Percentiles rank a stretch among this genome's conserved stretches.
Conservation (phyloP, 2,797 vertebrate species). For the Sphenodon punctatus region DNA sequence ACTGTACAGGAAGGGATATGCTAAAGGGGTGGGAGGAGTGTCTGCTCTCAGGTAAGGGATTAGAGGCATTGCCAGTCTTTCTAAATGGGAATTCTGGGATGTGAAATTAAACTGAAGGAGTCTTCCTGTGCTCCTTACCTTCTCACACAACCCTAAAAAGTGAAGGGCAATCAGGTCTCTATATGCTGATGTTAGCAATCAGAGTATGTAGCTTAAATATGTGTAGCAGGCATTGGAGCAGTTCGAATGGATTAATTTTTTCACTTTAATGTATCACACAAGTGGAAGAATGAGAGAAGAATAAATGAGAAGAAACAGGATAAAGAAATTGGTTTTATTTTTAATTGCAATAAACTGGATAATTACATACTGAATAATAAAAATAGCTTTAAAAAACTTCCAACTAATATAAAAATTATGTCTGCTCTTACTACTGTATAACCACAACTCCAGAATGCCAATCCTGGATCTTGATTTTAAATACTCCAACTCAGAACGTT, state of each 20-base stretch:
- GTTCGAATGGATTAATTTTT: not conserved
- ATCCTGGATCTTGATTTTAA: not conserved
- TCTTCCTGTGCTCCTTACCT: not conserved
- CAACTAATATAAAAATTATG: not conserved
- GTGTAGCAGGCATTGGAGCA: not conserved
- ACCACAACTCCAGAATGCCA: fast-evolving
- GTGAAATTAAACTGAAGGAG: not conserved
- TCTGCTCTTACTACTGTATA: not conserved
- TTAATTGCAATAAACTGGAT: too few relatives aligned
- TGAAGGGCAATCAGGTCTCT: not conserved
- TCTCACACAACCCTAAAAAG: not conserved
- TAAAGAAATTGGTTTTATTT: conserved; percentile 14
- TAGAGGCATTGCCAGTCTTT: not conserved
- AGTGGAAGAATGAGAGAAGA: conserved; percentile 8
- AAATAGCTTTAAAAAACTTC: not conserved
- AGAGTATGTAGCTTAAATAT: not conserved
- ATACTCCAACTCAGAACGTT: not conserved
- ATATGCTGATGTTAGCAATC: not conserved
- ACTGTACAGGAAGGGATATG: too few relatives aligned
- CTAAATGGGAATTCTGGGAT: not conserved
- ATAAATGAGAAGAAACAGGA: not conserved
- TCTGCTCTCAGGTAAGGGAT: too few relatives aligned
- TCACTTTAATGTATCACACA: not conserved
- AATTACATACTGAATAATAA: not conserved
- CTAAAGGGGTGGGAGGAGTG: too few relatives aligned